Evolutionary conservation across 2,113 vertebrate species (phyloP).

Genomic region (Onychostoma macrolepis): DNA sequence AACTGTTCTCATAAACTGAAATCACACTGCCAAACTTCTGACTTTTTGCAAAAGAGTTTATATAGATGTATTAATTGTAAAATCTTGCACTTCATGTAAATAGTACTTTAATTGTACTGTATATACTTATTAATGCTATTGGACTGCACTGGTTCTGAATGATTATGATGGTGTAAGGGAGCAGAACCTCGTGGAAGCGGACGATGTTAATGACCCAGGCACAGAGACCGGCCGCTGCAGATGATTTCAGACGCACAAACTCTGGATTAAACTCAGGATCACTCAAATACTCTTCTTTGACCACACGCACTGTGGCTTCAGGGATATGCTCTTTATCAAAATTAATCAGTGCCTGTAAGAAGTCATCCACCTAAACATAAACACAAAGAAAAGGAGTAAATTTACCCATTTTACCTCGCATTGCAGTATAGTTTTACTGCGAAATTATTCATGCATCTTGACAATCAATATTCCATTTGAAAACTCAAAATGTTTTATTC

Average conservation of each 20-base stretch:
- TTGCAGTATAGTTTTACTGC: background rate
- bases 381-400: background rate
- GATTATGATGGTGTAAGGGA: background rate
- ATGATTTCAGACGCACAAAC: slow-evolving; percentile 80
- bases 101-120: background rate
- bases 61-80: background rate
- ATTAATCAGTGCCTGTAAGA: slow-evolving; percentile 77
- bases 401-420: slow-evolving; percentile 65
- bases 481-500: background rate
- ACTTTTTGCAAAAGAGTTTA: background rate
- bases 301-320: slow-evolving; percentile 69
- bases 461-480: background rate
- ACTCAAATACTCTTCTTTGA: slow-evolving; percentile 76
- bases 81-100: background rate
- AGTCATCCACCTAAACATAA: slow-evolving; percentile 69
- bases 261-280: slow-evolving; percentile 82
- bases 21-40: background rate
- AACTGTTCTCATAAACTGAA: background rate
- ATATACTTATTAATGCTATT: background rate
- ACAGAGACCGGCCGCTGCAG: slow-evolving; percentile 74
- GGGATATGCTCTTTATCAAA: slow-evolving; percentile 81
- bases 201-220: slow-evolving; percentile 79
- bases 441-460: background rate
- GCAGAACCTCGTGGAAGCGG: slow-evolving; percentile 73
- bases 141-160: background rate